Conservation (phyloP, 2,113 vertebrate species). For the Opisthocomus hoazin region DNA sequence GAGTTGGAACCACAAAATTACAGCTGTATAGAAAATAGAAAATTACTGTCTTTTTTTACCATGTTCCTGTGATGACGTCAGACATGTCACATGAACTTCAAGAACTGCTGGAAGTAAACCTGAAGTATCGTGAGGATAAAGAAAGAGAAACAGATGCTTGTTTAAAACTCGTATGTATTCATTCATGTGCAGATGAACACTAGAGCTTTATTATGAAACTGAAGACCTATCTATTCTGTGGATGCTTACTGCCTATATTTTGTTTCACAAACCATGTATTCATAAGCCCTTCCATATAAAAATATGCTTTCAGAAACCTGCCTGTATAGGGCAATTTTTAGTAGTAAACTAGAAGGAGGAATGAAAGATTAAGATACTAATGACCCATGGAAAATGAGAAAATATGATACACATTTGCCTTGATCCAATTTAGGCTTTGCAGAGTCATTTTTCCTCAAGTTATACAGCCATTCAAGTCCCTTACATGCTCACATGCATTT, state of each 20-base stretch:
- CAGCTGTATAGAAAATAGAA: background rate
- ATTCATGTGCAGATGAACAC: background rate
- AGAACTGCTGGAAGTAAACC: background rate
- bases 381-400: background rate
- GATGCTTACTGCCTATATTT: background rate
- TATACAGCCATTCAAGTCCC: slow-evolving; percentile 12
- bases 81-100: background rate
- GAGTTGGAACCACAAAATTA: background rate
- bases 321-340: background rate
- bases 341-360: background rate
- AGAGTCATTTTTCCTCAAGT: slow-evolving; percentile 38
- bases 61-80: background rate
- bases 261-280: background rate
- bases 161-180: background rate
- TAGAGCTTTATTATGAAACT: background rate
- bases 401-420: slow-evolving; percentile 57
- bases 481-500: background rate
- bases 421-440: slow-evolving; percentile 47
- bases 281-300: background rate
- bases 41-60: background rate
- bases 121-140: background rate
- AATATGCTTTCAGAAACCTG: background rate
- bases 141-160: background rate
- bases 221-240: background rate
- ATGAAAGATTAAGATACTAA: background rate